Percentiles rank a stretch among this genome's conserved stretches.
Conservation (phyloP, 2,888 invertebrate genomes). For the Nemoura dubitans region DNA sequence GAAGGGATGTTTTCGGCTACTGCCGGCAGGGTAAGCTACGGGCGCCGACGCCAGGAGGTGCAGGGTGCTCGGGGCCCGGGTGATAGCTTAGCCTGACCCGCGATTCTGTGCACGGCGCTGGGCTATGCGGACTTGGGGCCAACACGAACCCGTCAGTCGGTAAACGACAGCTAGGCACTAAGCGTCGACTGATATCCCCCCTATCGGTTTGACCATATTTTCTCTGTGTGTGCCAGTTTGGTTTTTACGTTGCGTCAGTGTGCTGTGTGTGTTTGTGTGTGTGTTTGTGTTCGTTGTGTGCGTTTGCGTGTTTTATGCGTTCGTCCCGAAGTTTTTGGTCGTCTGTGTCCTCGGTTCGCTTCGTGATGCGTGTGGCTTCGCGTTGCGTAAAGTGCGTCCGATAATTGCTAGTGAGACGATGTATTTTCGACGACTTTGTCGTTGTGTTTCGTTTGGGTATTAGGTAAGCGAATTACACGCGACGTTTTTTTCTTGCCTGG, state of each 20-base stretch:
- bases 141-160: not conserved
- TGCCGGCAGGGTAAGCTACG: not conserved
- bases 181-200: not conserved
- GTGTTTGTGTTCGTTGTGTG: not conserved
- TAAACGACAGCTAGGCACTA: not conserved
- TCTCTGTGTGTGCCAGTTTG: not conserved
- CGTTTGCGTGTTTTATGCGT: not conserved
- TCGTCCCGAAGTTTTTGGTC: not conserved
- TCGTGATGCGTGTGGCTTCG: not conserved
- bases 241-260: no score
- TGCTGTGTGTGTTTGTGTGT: not conserved
- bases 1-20: not conserved
- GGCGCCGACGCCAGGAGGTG: not conserved
- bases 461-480: not conserved
- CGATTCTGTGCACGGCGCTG: not conserved
- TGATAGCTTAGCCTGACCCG: not conserved
- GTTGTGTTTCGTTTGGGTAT: not conserved
- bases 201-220: not conserved
- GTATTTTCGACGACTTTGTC: not conserved
- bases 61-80: not conserved
- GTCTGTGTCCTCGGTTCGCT: not conserved
- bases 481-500: no score
- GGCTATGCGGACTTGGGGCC: not conserved
- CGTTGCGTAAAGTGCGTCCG: not conserved
- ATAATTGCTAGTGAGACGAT: not conserved